These are phyloP conservation scores for Ametastegia equiseti DNA, from an alignment of 2,888 invertebrate species.

Conservation along the genomic window DNA sequence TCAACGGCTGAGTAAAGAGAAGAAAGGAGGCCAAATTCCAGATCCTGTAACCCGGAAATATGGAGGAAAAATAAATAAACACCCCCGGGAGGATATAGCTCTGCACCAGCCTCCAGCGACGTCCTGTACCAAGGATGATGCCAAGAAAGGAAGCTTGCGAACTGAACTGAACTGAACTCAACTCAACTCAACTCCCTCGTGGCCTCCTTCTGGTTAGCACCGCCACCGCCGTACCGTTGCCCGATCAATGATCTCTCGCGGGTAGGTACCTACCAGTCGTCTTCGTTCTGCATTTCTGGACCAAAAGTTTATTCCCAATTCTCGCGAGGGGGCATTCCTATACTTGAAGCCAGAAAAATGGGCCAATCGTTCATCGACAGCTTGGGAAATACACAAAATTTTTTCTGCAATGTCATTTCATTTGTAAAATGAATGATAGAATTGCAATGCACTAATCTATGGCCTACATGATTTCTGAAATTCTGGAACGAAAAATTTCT, in stretches of 20 bases:
- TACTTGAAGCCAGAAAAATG: no score
- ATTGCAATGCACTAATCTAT: no score
- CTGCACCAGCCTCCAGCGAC: background rate
- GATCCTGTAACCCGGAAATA: background rate
- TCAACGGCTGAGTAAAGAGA: background rate
- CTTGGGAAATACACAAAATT: no score
- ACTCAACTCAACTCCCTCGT: slow-evolving; percentile 51
- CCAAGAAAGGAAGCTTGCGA: slow-evolving; percentile 30
- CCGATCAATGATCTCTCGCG: slow-evolving; percentile 66
- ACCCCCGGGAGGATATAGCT: background rate
- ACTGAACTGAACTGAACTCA: slow-evolving; percentile 45
- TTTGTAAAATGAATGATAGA: no score
- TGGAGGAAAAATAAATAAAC: background rate
- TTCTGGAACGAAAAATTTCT: no score
- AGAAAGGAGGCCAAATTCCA: background rate
- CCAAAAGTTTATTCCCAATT: background rate
- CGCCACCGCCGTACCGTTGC: slow-evolving; percentile 59
- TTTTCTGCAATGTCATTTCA: no score
- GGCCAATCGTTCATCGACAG: no score
- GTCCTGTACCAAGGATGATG: slow-evolving; percentile 23
- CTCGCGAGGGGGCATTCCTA: no score
- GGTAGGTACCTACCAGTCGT: slow-evolving; percentile 59
- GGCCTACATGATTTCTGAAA: no score
- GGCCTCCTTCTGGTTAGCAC: slow-evolving; percentile 61
- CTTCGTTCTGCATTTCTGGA: slow-evolving; percentile 53